Base-by-base conservation (phyloP, 2,797 vertebrate genomes). In the Cichlasoma orientale region DNA sequence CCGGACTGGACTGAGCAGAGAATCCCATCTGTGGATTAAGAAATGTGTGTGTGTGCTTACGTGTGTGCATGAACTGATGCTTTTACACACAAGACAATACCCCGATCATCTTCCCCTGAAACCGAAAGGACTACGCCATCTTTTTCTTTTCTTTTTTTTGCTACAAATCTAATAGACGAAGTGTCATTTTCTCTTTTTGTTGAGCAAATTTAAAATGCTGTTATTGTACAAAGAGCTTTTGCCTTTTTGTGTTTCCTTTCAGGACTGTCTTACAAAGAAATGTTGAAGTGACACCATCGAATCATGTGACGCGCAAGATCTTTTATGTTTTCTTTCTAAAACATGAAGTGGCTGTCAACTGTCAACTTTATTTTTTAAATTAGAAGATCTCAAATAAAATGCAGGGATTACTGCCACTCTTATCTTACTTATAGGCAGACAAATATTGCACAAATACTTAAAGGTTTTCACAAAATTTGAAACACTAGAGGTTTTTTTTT, bases 361-460 rank as follows among this genome's bases (percentile, higher is more conserved):
- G 90, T 93, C 89, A 93, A 91, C 87, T 91, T 92, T 93, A 90
- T 95, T 94, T 96, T 95, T 96, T 93, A 93, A 92, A 93, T 94
- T 94, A 82, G 89, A 92, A 90, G 92, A 93, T 93, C 92, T 94
- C 88, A 92, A 96, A 95, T 94, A 94, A 95, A 95, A 90, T 95
- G 96, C 97, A 98, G 97, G 97, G 97, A 97, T 96, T 96, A 93
- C 96, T 97, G 97, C 97, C 97, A 94, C 95, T 95, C 95, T 95
- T 94, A 91, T 93, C 89, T 94, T 93, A 94, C 92, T 92, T 94
- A 88, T 92, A 94, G 96, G 97, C 97, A 97, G 97, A 93, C 91
- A 86, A 95, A 97, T 95, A 92, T 97, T 97, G 97, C 97, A 98
- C 97, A 98, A 93, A 95, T 92, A 92, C 94, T 90, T 92, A 94